Evolutionary conservation across 2,797 vertebrate species (phyloP), one percentile per base, ranked within the genome.

Genomic region (Anolis apletophallus): DNA sequence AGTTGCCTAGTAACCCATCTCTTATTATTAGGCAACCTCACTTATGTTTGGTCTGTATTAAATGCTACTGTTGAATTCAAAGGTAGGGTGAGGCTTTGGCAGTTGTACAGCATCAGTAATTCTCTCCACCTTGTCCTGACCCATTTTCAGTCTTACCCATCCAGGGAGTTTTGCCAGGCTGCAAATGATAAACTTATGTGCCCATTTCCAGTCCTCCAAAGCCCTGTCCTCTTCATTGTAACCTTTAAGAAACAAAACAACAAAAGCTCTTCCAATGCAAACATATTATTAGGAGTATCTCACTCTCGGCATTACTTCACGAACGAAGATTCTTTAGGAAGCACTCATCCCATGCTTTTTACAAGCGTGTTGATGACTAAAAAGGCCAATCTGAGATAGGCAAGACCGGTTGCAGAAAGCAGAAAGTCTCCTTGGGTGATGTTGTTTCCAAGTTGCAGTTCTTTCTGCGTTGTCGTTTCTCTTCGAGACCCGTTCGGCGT

Each of bases 11-110:
- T 88, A 92, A 93, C 90, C 68, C 36, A 40, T 86, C 36, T 90
- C 90, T 83, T 87, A 81, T 64, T 91, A 77, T 89, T 92, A 90
- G 91, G 89, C 86, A 92, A 85, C 90, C 88, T 50, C 89, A 88
- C 88, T 87, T 88, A 76, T 69, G n/a, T 76, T 83, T 1, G 0
- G 91, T 93, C 69, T 6, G 67, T 88, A 93, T 73, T 67, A 72
- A 91, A 68, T 92, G 80, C 72, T 87, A 52, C 83, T 91, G 80
- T 86, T 91, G 72, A 85, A 81, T 93, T 94, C 93, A 91, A 86
- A 90, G 90, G 85, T 89, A 89, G 92, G 91, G 90, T 90, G 92
- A 94, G 89, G 85, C 86, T 90, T 93, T 87, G 86, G 74, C 92
- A 92, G 32, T 34, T 84, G n/a, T 78, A n/a, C 29, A 74, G 46